Evolutionary conservation across 2,888 invertebrate genomes (phyloP).

Genomic region (Thymelicus lineola): DNA sequence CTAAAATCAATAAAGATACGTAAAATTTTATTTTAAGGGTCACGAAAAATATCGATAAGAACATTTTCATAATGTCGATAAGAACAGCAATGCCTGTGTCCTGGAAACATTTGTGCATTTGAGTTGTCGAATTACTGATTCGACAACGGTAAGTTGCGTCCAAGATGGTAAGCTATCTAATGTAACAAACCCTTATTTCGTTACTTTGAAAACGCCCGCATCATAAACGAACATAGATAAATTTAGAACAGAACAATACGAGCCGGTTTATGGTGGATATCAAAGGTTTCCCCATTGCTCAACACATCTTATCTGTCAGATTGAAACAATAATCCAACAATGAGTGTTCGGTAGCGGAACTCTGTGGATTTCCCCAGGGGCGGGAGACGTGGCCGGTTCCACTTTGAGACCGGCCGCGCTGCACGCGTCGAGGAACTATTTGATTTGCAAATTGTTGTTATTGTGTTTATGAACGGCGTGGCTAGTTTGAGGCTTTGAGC

Average conservation of each 20-base stretch:
- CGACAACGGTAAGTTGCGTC: too few species aligned
- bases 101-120: too few species aligned
- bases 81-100: too few species aligned
- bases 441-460: conserved; percentile 11
- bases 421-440: conserved; percentile 3
- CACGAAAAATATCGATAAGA: too few species aligned
- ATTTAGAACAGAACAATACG: neutral
- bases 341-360: conserved; percentile 4
- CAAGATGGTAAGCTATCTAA: too few species aligned
- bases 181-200: too few species aligned
- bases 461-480: neutral
- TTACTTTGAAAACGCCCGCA: too few species aligned
- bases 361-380: conserved; percentile 25
- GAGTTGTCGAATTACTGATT: too few species aligned
- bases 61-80: too few species aligned
- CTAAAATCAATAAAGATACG: too few species aligned
- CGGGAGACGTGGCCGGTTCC: neutral
- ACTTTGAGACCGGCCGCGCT: neutral
- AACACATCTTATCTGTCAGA: conserved; percentile 21
- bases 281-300: neutral
- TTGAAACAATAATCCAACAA: conserved; percentile 14
- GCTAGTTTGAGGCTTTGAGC: neutral
- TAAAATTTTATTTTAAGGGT: too few species aligned
- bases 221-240: too few species aligned
- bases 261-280: neutral